Conservation (phyloP, 1,140 invertebrate genomes). For the Manduca sexta region DNA sequence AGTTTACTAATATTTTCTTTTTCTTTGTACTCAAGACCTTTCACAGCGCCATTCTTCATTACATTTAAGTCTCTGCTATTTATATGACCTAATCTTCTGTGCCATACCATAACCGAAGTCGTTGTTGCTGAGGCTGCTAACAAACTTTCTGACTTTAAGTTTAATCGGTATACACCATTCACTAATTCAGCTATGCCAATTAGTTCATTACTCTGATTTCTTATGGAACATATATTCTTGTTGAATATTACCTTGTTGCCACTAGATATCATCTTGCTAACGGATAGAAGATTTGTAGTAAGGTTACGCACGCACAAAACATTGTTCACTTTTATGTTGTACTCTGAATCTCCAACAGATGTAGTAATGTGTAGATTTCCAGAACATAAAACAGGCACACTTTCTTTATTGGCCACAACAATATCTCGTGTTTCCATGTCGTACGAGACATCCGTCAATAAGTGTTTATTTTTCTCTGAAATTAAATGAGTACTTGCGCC, state of each 20-base stretch:
- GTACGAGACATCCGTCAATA: no score
- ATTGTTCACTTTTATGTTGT: slow-evolving; percentile 7
- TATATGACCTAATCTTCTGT: slow-evolving; percentile 11
- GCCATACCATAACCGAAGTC: slow-evolving; percentile 5
- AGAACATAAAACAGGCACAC: neutral
- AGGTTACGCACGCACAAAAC: no score
- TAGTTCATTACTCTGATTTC: neutral
- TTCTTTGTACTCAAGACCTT: slow-evolving; percentile 3
- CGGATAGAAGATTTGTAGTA: no score
- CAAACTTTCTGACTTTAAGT: slow-evolving; percentile 19
- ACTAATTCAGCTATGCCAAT: neutral
- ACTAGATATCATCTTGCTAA: no score
- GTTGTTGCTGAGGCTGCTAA: slow-evolving; percentile 10
- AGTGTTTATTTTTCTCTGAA: no score
- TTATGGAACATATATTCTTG: neutral
- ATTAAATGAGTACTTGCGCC: no score
- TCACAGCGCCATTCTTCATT: slow-evolving; percentile 11
- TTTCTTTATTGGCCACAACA: no score
- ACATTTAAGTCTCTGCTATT: slow-evolving; percentile 10
- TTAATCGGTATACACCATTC: slow-evolving; percentile 19
- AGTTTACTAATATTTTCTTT: slow-evolving; percentile 10
- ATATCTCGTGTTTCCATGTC: no score
- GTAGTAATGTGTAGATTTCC: slow-evolving; percentile 8
- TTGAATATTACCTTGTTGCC: neutral
- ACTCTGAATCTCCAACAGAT: slow-evolving; percentile 10